Base-by-base conservation (phyloP, 2,888 invertebrate genomes). In the Synanthedon myopaeformis region DNA sequence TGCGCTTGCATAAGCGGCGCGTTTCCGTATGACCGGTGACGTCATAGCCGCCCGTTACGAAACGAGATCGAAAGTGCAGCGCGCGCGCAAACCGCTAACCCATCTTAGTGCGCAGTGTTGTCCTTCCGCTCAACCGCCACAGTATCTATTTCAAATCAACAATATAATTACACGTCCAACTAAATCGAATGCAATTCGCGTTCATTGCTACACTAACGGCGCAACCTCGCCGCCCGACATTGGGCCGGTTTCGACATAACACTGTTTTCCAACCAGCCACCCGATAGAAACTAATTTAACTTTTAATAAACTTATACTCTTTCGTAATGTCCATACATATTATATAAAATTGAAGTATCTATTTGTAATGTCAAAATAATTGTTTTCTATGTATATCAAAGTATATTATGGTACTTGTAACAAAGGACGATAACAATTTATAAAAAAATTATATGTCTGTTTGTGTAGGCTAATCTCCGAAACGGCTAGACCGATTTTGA, bases 241-340 rank as follows among this genome's bases (percentile, higher is more conserved):
- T 70, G 72, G 68, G 58, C 65, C 63, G 54, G 66, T 77, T 74
- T 72, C 78, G 65, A 69, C 73, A 74, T 66, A 35, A 59, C 57
- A 59, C 66, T 19, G 59, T 23, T 54, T 49, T 49, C 49, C 19
- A 49, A 45, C 42, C 57, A 51, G 55, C 55, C 54, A 59, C 55
- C 55, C 61, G 65, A 62, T 67, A 64, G 69, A 68, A 69, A 74
- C 66, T 64, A 71, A 72, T 66, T 76, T 71, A 70, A 35, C 35
- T 35, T 35, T 35, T 35, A 35, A 35, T 35, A 35, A 35, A 35
- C 35, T 35, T 10, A 35, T 35, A 35, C 35, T 10, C 35, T 35
- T 35, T 35, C 35, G 35, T 35, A 35, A 35, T 23, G 23, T 4
- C 23, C 5, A 23, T 23, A 23, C 35, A 35, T 28, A 28, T 19